Evolutionary conservation across 1,140 invertebrate species (phyloP), one percentile per base, ranked within the genome.

Genomic region (Drosophila saltans): DNA sequence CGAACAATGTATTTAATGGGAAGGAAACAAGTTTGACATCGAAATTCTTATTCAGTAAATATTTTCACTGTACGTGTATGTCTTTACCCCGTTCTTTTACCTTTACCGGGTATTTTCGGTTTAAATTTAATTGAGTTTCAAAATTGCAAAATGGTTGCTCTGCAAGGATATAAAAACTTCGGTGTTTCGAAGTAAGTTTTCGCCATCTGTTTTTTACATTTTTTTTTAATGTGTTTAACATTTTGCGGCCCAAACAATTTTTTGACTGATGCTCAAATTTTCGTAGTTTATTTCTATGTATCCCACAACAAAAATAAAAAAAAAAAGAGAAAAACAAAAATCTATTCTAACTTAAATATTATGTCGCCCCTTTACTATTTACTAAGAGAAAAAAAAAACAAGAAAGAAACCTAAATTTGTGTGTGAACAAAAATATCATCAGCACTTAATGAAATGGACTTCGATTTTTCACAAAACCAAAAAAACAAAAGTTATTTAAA

Each of bases 391-490:
- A 8, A 52, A 52, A 52, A 52, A 48, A 2, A 52, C 45, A 52
- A 86, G 69, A 84, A 89, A 81, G 78, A 86, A 84, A 84, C 80
- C 78, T 68, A 88, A 91, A 91, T 89, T 85, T 86, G 80, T 88
- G 79, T 91, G 91, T 91, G 91, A 91, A 91, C 91, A 92, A 92
- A 92, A 92, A 92, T 91, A 91, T 91, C 90, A 91, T 91, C 90
- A 85, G 80, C 86, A 90, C 89, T 89, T 84, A 78, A 80, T 82
- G 75, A 91, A 92, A 92, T 92, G 91, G 91, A 92, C 91, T 92
- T 92, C 91, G 91, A 92, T 92, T 92, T 92, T 92, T 92, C 73
- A 75, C 65, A 83, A 77, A 77, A 74, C 69, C 72, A 83, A 81
- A 74, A 45, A 71, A 69, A 66, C 45, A 63, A 76, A 66, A 72